A percentile compares a stretch with the other conserved stretches of the same genome.
Conservation (phyloP, 92 coral and sea anemone genomes). For the Montipora capitata region DNA sequence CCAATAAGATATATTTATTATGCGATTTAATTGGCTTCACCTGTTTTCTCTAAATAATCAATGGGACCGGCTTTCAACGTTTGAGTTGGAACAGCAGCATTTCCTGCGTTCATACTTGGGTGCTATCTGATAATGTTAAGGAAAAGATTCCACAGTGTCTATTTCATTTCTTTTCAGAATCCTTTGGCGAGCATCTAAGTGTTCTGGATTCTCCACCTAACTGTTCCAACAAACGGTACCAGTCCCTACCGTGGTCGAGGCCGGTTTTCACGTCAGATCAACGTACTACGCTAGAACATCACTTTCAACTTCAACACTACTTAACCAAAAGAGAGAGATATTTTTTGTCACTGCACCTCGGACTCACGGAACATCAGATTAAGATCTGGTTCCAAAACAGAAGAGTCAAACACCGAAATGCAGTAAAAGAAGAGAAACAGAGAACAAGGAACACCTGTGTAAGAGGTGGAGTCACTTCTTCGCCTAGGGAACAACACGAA, state of each 20-base stretch:
- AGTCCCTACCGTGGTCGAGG: conserved; percentile 54
- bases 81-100: too few species aligned
- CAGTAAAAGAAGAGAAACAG: not conserved
- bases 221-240: not conserved
- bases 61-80: too few species aligned
- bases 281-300: conserved; percentile 61
- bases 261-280: conserved; percentile 78
- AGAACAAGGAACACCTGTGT: not conserved
- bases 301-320: conserved; percentile 66
- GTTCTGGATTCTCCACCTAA: not conserved
- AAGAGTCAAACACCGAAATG: conserved; percentile 62
- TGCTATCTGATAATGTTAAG: too few species aligned
- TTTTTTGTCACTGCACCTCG: conserved; percentile 55
- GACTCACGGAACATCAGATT: conserved; percentile 75
- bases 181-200: not conserved
- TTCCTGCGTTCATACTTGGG: too few species aligned
- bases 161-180: conserved; percentile 10
- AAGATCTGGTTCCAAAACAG: conserved; percentile 82
- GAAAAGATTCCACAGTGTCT: not conserved
- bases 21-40: too few species aligned
- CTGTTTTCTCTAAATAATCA: too few species aligned
- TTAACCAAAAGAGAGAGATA: conserved; percentile 50
- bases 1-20: too few species aligned
- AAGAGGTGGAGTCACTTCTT: not conserved
- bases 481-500: too few species aligned